phyloP scores from a whole-genome alignment of 2,113 vertebrate genomes.

The Phasianus colchicus region DNA sequence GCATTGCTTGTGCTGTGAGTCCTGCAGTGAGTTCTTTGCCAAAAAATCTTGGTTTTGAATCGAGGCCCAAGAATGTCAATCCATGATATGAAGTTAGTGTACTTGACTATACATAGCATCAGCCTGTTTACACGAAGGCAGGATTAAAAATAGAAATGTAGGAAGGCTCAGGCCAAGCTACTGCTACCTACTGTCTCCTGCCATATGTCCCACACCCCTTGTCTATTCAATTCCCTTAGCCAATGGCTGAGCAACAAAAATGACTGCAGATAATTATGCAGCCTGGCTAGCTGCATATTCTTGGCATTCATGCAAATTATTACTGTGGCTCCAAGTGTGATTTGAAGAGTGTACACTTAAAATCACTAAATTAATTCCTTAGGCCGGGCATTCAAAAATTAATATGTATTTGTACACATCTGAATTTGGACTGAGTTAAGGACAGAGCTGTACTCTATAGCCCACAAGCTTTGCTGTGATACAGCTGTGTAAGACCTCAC shows the following conservation, averaged over 20 bases:
- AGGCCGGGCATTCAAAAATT: not conserved
- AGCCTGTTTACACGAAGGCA: not conserved
- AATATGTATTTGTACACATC: fast-evolving
- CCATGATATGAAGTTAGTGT: not conserved
- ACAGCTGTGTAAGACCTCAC: not conserved
- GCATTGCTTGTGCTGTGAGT: not conserved
- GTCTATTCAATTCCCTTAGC: not conserved
- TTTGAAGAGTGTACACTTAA: not conserved
- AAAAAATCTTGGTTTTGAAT: not conserved
- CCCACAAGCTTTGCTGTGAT: not conserved
- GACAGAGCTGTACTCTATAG: not conserved
- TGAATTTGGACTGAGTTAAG: not conserved
- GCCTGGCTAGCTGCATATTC: not conserved
- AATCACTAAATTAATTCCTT: not conserved
- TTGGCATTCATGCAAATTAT: not conserved
- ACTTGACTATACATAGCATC: not conserved
- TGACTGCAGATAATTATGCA: not conserved
- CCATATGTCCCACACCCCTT: not conserved
- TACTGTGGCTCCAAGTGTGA: not conserved
- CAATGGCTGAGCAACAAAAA: not conserved
- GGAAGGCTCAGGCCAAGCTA: not conserved
- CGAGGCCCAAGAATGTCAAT: not conserved
- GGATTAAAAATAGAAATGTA: not conserved
- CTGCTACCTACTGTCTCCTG: not conserved
- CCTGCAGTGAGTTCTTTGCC: not conserved